phyloP scores from a whole-genome alignment of 2,888 invertebrate genomes.

The Liopterus haemorrhoidalis region DNA sequence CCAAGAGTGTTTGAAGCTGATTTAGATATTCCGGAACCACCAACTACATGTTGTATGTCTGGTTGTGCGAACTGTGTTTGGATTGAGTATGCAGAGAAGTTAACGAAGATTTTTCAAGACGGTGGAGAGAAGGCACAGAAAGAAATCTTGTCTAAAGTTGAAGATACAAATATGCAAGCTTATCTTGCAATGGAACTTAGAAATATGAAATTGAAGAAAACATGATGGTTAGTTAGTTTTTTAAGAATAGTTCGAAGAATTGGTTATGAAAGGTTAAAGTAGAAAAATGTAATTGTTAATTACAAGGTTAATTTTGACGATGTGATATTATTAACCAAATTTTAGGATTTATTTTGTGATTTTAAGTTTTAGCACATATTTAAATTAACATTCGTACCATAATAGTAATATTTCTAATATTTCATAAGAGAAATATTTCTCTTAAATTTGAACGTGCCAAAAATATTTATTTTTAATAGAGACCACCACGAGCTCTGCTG shows the following conservation, averaged over 20 bases:
- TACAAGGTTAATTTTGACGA: neutral
- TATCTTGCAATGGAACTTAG: conserved; percentile 75
- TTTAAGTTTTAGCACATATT: conserved; percentile 6
- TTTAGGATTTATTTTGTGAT: conserved; percentile 5
- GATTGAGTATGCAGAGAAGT: conserved; percentile 79
- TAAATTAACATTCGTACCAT: no score
- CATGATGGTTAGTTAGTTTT: conserved; percentile 13
- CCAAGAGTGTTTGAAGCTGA: neutral
- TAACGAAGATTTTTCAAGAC: conserved; percentile 53
- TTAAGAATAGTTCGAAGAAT: no score
- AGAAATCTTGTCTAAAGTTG: conserved; percentile 66
- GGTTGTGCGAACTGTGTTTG: conserved; percentile 93
- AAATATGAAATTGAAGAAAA: conserved; percentile 19
- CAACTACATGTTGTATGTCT: conserved; percentile 84
- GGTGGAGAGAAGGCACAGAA: conserved; percentile 64
- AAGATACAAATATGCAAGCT: conserved; percentile 75
- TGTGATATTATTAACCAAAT: conserved; percentile 3
- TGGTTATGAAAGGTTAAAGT: no score
- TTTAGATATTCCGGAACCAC: conserved; percentile 64
- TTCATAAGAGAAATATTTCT: no score
- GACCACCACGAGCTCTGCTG: no score
- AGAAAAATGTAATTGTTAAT: no score
- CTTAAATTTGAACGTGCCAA: no score
- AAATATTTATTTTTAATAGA: no score
- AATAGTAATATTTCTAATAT: no score